Conservation (phyloP, 2,113 vertebrate species). For the Pelecanus crispus region DNA sequence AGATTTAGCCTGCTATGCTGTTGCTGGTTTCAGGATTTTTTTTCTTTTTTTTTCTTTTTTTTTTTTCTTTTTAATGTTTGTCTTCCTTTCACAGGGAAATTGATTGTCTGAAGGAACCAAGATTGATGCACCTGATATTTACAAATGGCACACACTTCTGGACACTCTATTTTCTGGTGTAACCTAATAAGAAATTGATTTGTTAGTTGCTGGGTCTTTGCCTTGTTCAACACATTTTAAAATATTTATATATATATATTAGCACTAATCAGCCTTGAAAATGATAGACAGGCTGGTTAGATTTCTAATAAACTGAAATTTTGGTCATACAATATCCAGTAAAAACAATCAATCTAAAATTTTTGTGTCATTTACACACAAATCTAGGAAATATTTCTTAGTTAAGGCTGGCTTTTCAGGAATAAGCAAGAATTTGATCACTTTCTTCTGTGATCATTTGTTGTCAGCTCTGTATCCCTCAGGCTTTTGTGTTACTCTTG, state of each 20-base stretch:
- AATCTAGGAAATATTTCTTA: constrained; percentile 18
- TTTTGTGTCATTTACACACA: background rate
- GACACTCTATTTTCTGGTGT: constrained; percentile 31
- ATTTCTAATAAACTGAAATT: constrained; percentile 7
- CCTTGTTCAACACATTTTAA: background rate
- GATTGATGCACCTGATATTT: constrained; percentile 51
- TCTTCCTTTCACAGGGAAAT: constrained; percentile 37
- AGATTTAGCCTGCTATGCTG: background rate
- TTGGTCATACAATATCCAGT: background rate
- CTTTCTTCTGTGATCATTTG: constrained; percentile 53
- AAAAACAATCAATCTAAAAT: background rate
- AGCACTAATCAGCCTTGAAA: constrained; percentile 25
- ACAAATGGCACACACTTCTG: background rate
- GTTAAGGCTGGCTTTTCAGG: background rate
- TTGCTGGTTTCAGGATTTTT: background rate
- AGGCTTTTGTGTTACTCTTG: constrained; percentile 52
- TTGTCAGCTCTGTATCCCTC: constrained; percentile 51
- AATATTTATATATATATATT: constrained; percentile 51
- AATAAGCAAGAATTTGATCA: constrained; percentile 46
- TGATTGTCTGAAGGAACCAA: constrained; percentile 25
- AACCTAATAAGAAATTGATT: constrained; percentile 57
- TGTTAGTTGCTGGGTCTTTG: background rate
- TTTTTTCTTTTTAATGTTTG: background rate
- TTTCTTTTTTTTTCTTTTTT: accelerated
- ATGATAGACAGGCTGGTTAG: background rate